Evolutionary conservation across 2,888 invertebrate genomes (phyloP).

Genomic region (Hyposoter didymator): DNA sequence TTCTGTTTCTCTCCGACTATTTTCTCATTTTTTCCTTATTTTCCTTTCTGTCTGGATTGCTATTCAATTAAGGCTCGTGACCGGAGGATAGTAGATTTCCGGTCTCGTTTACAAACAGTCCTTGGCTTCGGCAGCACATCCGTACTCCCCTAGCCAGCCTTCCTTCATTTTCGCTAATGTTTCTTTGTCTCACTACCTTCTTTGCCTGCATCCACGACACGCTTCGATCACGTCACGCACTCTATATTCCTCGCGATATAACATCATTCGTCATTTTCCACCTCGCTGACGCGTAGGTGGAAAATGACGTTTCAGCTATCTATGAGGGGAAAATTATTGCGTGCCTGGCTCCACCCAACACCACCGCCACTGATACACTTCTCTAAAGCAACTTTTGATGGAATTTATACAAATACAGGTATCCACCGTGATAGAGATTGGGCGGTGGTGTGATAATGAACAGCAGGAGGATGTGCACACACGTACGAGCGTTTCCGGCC

Average conservation of each 20-base stretch:
- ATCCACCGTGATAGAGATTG: slow-evolving; percentile 13
- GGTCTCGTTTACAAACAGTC: slow-evolving; percentile 2
- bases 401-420: slow-evolving; percentile 9
- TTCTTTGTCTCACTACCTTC: slow-evolving; percentile 49
- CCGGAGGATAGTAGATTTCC: slow-evolving; percentile 33
- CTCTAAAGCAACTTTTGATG: slow-evolving; percentile 31
- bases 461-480: slow-evolving; percentile 10
- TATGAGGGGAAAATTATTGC: not conserved
- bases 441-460: slow-evolving; percentile 37
- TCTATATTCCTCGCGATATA: slow-evolving; percentile 36
- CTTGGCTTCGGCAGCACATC: not conserved
- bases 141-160: slow-evolving; percentile 54
- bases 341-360: slow-evolving; percentile 1
- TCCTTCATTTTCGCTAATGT: slow-evolving; percentile 52
- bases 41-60: slow-evolving; percentile 48
- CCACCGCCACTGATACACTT: slow-evolving; percentile 29
- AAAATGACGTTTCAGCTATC: slow-evolving; percentile 37
- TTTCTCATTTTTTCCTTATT: slow-evolving; percentile 17
- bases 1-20: slow-evolving; percentile 60
- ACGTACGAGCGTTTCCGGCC: slow-evolving; percentile 45
- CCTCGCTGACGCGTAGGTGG: slow-evolving; percentile 28
- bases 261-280: too few relatives aligned
- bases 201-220: slow-evolving; percentile 57
- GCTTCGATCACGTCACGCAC: slow-evolving; percentile 66
- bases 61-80: slow-evolving; percentile 65